Evolutionary conservation across 2,888 invertebrate species (phyloP).

Genomic region (Tipula lateralis): DNA sequence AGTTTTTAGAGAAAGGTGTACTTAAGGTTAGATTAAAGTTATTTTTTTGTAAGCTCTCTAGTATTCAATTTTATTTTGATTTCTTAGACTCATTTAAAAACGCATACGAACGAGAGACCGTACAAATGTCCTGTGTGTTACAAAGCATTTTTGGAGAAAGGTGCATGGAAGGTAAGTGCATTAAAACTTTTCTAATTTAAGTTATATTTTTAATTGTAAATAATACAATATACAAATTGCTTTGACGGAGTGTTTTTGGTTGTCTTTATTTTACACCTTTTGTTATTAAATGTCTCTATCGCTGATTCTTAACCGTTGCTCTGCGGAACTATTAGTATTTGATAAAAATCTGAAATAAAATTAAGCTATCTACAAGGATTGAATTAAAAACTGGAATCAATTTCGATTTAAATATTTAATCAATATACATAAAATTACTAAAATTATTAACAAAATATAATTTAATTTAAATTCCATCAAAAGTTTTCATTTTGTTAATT

Average conservation of each 20-base stretch:
- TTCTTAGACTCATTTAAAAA: background rate
- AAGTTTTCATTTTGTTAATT: too few species aligned
- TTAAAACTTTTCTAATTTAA: background rate
- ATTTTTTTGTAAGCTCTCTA: background rate
- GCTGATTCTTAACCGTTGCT: background rate
- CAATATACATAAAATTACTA: too few species aligned
- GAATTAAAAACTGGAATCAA: too few species aligned
- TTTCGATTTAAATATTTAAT: too few species aligned
- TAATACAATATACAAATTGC: background rate
- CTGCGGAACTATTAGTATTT: background rate
- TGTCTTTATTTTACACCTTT: background rate
- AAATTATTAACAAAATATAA: too few species aligned
- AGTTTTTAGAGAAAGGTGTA: constrained; percentile 13
- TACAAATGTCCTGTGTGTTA: background rate
- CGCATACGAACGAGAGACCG: background rate
- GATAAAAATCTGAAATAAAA: background rate
- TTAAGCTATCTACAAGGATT: too few species aligned
- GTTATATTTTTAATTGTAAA: background rate
- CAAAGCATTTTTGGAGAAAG: background rate
- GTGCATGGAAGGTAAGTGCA: background rate
- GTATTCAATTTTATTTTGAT: background rate
- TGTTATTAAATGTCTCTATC: background rate
- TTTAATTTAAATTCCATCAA: too few species aligned
- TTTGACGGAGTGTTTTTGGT: background rate
- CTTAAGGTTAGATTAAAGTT: background rate